Evolutionary conservation across 2,797 vertebrate species (phyloP), one percentile per base, ranked within the genome.

Genomic region (Ctenochaetus hawaiiensis): DNA sequence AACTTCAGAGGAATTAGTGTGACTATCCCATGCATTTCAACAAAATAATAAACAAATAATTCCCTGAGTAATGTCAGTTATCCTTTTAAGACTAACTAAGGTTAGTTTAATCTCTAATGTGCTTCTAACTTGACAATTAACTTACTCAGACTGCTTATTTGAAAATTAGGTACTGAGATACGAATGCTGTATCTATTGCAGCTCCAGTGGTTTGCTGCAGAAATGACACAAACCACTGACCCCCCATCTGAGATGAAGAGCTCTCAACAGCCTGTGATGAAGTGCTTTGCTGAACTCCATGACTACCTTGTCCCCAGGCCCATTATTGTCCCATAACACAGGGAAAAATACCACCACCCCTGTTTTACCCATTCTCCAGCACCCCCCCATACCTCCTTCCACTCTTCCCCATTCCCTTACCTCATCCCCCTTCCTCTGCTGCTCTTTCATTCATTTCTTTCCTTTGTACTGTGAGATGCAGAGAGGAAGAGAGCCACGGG

Each of bases 401-500:
- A 57, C 18, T 61, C 52, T 53, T 88, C 88, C 78, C 75, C 82
- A 73, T 77, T 76, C 81, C 68, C 81, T 90, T 87, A 86, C 88
- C 83, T 89, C 89, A 90, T 88, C 87, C 82, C 84, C 83, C 67
- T 79, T 87, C 70, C 63, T 77, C 83, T 53, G 66, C 78, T 70
- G 72, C 81, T 80, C 78, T 77, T 87, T 87, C 82, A 87, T 87
- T 91, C 84, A 81, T 84, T 80, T 76, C 72, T 71, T 53, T 77
- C 72, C 90, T 93, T 93, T 94, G 91, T 92, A 92, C 83, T 82
- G 75, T 82, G 90, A 91, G 90, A 91, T 88, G 89, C 76, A 66
- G 84, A 78, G 72, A 77, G 89, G 86, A 82, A 84, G 88, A 76
- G 75, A 63, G 68, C 75, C 76, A 53, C 2, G 20, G 67, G 74